phyloP scores from a whole-genome alignment of 2,113 vertebrate species.

The Rhabdornis inornatus region DNA sequence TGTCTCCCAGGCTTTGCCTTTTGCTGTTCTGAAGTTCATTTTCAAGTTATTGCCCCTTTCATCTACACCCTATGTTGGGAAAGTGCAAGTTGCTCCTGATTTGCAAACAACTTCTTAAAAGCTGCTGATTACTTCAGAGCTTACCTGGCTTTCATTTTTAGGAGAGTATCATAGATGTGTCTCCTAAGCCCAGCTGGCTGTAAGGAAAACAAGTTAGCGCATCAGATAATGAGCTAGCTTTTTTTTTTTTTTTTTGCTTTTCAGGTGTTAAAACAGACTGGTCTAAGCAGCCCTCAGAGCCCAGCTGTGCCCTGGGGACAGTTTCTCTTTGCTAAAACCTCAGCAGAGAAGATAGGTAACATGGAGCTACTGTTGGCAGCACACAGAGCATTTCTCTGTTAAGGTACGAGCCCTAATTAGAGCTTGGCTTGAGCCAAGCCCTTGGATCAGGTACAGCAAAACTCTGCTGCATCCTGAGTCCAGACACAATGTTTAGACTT shows the following conservation, averaged over 20 bases:
- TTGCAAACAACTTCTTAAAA: background rate
- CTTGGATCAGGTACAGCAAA: slow-evolving; percentile 37
- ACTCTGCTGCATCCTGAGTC: background rate
- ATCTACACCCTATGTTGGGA: fast-evolving
- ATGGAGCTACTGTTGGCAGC: background rate
- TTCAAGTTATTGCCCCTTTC: background rate
- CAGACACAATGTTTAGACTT: slow-evolving; percentile 40
- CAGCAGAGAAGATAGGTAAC: background rate
- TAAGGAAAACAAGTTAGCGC: background rate
- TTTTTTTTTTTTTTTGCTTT: background rate
- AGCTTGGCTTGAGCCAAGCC: background rate
- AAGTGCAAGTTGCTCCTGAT: background rate
- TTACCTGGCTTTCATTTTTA: background rate
- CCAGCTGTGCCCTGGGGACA: background rate
- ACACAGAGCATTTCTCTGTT: background rate
- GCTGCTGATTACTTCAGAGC: background rate
- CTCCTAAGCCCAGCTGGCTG: background rate
- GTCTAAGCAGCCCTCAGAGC: background rate
- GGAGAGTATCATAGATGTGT: background rate
- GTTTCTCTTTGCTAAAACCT: background rate
- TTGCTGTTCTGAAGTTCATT: background rate
- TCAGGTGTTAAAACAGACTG: background rate
- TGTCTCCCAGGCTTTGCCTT: background rate
- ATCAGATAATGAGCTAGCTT: background rate
- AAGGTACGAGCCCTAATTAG: slow-evolving; percentile 23